phyloP scores from a whole-genome alignment of 2,888 invertebrate species.

The Yponomeuta evonymella region DNA sequence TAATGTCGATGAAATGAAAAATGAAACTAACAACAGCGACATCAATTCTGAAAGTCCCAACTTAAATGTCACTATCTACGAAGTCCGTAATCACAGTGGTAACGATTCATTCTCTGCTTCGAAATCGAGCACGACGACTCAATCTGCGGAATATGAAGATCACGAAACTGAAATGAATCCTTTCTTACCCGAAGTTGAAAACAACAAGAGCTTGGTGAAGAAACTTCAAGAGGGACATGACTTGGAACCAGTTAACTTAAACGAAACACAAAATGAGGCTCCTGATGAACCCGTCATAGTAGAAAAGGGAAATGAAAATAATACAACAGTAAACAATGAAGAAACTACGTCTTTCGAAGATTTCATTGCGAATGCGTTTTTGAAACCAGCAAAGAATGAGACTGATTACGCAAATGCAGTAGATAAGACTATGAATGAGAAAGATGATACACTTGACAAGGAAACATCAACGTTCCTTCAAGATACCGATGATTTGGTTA shows the following conservation, averaged over 20 bases:
- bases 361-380: not conserved
- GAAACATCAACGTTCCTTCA: constrained; percentile 39
- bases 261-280: constrained; percentile 65
- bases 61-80: constrained; percentile 64
- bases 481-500: constrained; percentile 62
- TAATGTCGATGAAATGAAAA: not conserved
- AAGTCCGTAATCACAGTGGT: constrained; percentile 49
- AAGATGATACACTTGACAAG: constrained; percentile 25
- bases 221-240: constrained; percentile 76
- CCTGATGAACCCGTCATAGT: not conserved
- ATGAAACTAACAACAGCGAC: not conserved
- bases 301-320: constrained; percentile 17
- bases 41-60: constrained; percentile 37
- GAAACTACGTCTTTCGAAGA: not conserved
- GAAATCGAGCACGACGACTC: constrained; percentile 37
- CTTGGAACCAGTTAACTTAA: constrained; percentile 54
- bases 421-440: constrained; percentile 22
- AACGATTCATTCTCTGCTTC: constrained; percentile 38
- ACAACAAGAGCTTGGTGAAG: constrained; percentile 75
- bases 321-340: not conserved
- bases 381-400: not conserved
- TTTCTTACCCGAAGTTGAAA: constrained; percentile 80
- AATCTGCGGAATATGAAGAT: constrained; percentile 54
- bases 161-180: constrained; percentile 79
- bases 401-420: constrained; percentile 11